Percentiles rank a stretch among this genome's conserved stretches.
Evolutionary conservation across 2,113 vertebrate genomes (phyloP).

Genomic region (Chaetodon trifascialis): DNA sequence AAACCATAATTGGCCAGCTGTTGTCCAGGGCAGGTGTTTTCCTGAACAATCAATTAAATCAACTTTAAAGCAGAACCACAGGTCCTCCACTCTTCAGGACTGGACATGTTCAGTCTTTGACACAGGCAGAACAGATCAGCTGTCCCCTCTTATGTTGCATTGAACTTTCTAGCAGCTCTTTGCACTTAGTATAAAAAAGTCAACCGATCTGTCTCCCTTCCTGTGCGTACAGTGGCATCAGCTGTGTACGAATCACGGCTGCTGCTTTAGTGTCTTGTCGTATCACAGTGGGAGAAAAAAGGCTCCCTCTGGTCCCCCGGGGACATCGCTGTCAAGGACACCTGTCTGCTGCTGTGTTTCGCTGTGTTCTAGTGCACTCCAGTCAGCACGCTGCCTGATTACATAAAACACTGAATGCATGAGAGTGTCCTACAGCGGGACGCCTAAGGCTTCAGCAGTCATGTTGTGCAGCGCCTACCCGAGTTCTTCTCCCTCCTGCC

Average conservation of each 20-base stretch:
- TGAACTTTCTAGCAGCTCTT: background rate
- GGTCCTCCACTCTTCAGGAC: background rate
- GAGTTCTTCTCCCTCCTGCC: conserved; percentile 44
- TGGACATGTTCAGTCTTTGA: background rate
- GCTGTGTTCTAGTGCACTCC: conserved; percentile 62
- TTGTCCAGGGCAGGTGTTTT: background rate
- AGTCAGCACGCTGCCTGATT: conserved; percentile 69
- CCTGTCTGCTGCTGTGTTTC: conserved; percentile 72
- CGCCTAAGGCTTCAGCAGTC: conserved; percentile 62
- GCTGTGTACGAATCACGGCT: background rate
- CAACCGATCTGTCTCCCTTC: background rate
- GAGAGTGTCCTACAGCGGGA: conserved; percentile 72
- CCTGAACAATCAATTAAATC: background rate
- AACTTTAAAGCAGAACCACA: background rate
- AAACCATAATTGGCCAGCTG: background rate
- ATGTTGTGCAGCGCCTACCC: conserved; percentile 51
- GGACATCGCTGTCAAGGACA: conserved; percentile 73
- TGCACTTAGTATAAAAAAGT: background rate
- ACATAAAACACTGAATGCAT: conserved; percentile 64
- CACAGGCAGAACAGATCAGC: background rate
- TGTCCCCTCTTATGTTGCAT: background rate
- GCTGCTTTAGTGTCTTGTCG: conserved; percentile 48
- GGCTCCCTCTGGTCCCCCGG: conserved; percentile 46
- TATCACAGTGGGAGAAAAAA: conserved; percentile 60
- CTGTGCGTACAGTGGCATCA: background rate